Conservation (phyloP, 1,140 invertebrate genomes). For the Drepana arcuata region DNA sequence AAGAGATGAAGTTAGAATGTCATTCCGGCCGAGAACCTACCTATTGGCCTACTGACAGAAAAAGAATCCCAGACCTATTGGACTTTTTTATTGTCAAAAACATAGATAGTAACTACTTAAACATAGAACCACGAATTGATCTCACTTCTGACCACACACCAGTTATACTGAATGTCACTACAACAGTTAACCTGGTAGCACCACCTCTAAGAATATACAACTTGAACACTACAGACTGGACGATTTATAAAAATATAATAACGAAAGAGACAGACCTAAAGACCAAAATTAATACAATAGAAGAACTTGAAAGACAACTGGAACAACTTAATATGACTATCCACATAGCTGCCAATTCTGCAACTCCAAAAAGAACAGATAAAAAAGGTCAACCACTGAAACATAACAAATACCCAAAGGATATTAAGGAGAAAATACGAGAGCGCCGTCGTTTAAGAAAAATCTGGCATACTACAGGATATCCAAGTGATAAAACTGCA, state of each 20-base stretch:
- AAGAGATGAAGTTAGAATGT: slow-evolving; percentile 2
- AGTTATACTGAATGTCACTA: slow-evolving; percentile 2
- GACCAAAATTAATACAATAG: not conserved
- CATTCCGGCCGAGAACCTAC: not conserved
- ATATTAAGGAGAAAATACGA: slow-evolving; percentile 18
- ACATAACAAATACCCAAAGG: slow-evolving; percentile 8
- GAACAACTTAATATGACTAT: too few species aligned
- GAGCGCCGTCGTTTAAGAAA: slow-evolving; percentile 7
- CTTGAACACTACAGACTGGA: slow-evolving; percentile 3
- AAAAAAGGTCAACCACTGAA: slow-evolving; percentile 3
- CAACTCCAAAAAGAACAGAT: slow-evolving; percentile 5
- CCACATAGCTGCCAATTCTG: slow-evolving; percentile 5
- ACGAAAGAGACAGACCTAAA: slow-evolving; percentile 1
- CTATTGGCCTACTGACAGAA: slow-evolving; percentile 2
- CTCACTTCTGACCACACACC: too few species aligned
- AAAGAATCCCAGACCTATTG: slow-evolving; percentile 3
- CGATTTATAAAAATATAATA: slow-evolving; percentile 2
- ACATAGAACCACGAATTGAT: too few species aligned
- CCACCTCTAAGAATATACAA: slow-evolving; percentile 3
- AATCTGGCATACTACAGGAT: slow-evolving; percentile 11
- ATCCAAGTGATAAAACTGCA: slow-evolving; percentile 12
- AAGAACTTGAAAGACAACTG: too few species aligned
- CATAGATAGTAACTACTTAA: too few species aligned
- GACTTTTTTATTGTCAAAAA: too few species aligned
- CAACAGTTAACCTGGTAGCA: too few species aligned